phyloP scores from a whole-genome alignment of 2,797 vertebrate species.

The Tarsius wallacei region DNA sequence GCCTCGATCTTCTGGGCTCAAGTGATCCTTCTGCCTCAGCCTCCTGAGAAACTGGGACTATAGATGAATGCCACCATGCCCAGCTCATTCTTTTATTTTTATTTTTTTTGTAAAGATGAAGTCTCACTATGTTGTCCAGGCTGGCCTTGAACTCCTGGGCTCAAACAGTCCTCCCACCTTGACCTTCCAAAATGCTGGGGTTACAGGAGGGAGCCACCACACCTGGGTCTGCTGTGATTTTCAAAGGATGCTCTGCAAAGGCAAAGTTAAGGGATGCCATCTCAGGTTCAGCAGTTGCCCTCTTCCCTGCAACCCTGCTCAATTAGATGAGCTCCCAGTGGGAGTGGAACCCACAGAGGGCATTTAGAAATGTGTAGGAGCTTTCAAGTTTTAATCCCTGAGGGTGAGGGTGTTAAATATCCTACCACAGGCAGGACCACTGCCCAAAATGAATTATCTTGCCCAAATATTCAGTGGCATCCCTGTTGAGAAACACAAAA shows the following conservation, averaged over 20 bases:
- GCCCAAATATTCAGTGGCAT: neutral
- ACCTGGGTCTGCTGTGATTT: neutral
- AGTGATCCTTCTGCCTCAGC: too few species aligned
- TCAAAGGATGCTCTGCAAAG: neutral
- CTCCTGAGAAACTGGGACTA: too few species aligned
- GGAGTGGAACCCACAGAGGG: neutral
- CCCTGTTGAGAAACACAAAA: neutral
- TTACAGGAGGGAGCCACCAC: too few species aligned
- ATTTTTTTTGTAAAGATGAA: too few species aligned
- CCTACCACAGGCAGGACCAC: fast-evolving
- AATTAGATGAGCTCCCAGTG: neutral
- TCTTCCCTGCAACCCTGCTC: neutral
- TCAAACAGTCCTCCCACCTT: too few species aligned
- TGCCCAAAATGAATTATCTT: neutral
- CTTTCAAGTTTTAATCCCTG: neutral
- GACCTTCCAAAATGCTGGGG: too few species aligned
- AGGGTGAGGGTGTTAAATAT: too few species aligned
- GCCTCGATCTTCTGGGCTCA: too few species aligned
- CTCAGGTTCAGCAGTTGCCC: neutral
- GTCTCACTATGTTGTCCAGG: too few species aligned
- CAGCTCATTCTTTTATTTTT: too few species aligned
- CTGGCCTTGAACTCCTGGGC: too few species aligned
- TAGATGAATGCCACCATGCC: too few species aligned
- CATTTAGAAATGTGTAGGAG: neutral
- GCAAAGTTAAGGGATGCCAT: neutral